Evolutionary conservation across 2,888 invertebrate species (phyloP), one percentile per base, ranked within the genome.

Genomic region (Drosophila leonis): DNA sequence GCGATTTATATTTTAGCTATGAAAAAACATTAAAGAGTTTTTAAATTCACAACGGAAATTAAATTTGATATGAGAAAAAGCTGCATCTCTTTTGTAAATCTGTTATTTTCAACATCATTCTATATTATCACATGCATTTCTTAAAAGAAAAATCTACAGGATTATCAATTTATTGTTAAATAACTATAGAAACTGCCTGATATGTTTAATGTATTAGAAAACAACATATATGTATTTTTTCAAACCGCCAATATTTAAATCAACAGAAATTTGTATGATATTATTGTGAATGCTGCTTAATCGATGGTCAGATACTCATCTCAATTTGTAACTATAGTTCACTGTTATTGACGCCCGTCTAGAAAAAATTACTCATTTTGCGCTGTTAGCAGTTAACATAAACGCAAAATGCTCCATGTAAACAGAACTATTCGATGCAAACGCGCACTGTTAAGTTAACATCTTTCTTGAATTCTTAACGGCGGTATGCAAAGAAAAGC

Each of bases 1-100:
- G 75, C 82, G 91, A 59, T 92, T 87, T 67, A 80, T 90, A 49
- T 91, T 82, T 75, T 91, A 82, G 66, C 15, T 6, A 15, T 13
- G 2, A 46, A 27, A 13, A 6, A 27, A 27, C 2, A 13, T 18
- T 37, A 15, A 37, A 24, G 24, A n/a, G n/a, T n/a, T n/a, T n/a
- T n/a, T n/a, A n/a, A n/a, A n/a, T n/a, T n/a, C n/a, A n/a, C n/a
- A n/a, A n/a, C n/a, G n/a, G 24, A 24, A 24, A 24, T 24, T 24
- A 24, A 24, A 3, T 24, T 24, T 24, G 2, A 3, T 24, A 3
- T 24, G 24, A 4, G 24, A 2, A 24, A 24, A 24, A 24, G 24
- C 24, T 24, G 24, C 24, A 24, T 3, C 24, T 24, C 4, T 24
- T 4, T 24, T 24, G 24, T 24, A 24, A 24, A 24, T 24, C 2